Evolutionary conservation across 1,140 invertebrate genomes (phyloP).

Genomic region (Lanistes nyassanus): DNA sequence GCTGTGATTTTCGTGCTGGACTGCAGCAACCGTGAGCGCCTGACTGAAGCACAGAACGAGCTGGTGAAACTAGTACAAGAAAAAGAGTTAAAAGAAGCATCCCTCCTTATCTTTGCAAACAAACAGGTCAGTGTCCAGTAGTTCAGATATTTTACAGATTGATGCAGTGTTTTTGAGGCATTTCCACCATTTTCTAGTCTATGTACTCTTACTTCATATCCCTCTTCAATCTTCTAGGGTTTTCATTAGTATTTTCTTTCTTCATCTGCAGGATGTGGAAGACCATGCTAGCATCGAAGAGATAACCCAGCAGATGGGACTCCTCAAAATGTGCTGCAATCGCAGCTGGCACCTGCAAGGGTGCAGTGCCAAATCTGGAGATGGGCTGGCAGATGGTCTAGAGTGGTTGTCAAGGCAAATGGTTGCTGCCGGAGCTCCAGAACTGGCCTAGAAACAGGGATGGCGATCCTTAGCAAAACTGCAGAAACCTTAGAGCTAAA

Average conservation of each 20-base stretch:
- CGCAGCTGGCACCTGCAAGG: conserved; percentile 95
- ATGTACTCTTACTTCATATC: too few species aligned
- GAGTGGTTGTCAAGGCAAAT: conserved; percentile 95
- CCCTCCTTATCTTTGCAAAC: conserved; percentile 97
- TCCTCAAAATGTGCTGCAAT: conserved; percentile 85
- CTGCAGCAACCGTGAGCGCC: conserved; percentile 97
- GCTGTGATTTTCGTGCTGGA: conserved; percentile 97
- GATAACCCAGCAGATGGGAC: conserved; percentile 96
- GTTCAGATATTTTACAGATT: not conserved
- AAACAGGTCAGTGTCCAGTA: conserved; percentile 77
- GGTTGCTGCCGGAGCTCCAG: conserved; percentile 58
- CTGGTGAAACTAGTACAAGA: conserved; percentile 80
- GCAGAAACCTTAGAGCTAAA: too few species aligned
- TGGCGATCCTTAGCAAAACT: too few species aligned
- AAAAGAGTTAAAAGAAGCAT: conserved; percentile 97
- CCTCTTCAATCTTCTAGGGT: too few species aligned
- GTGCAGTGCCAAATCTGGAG: conserved; percentile 96
- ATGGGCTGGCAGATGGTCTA: conserved; percentile 97
- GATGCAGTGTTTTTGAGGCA: too few species aligned
- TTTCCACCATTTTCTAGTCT: too few species aligned
- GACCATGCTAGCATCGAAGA: conserved; percentile 98
- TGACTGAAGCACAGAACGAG: conserved; percentile 94
- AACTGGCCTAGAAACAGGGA: conserved; percentile 41
- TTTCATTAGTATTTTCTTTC: too few species aligned
- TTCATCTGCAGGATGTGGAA: conserved; percentile 84